Conservation (phyloP, 2,113 vertebrate genomes). For the Chunga burmeisteri region DNA sequence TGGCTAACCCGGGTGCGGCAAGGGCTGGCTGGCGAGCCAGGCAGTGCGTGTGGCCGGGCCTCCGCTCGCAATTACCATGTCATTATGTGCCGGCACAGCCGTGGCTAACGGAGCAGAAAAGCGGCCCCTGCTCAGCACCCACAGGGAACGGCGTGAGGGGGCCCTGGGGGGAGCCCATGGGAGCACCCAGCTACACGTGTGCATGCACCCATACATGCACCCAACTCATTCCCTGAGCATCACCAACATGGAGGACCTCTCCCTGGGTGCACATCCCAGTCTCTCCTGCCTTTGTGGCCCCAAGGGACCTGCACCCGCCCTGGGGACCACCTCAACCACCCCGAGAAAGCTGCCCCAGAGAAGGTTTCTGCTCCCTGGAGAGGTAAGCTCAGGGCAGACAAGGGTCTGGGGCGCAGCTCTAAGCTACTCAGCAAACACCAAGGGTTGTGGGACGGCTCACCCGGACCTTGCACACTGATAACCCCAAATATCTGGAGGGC, state of each 20-base stretch:
- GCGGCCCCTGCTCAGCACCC: neutral
- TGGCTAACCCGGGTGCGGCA: fast-evolving
- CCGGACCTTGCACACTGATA: fast-evolving
- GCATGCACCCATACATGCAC: neutral
- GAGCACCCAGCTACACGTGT: neutral
- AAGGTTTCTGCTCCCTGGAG: neutral
- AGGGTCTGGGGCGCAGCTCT: fast-evolving
- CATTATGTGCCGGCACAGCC: constrained; percentile 59
- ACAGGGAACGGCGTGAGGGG: neutral
- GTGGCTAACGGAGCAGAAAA: constrained; percentile 49
- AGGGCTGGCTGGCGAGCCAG: neutral
- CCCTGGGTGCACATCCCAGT: fast-evolving
- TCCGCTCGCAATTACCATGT: constrained; percentile 25
- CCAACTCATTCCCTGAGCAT: fast-evolving
- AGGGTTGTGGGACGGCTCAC: neutral
- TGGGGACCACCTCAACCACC: neutral
- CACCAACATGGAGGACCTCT: neutral
- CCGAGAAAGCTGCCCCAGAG: neutral
- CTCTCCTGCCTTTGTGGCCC: neutral
- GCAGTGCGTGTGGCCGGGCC: constrained; percentile 36
- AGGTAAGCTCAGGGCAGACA: neutral
- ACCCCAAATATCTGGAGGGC: neutral
- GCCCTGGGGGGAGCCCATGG: fast-evolving
- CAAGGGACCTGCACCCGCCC: neutral
- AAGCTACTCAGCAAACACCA: neutral